phyloP scores from a whole-genome alignment of 1,140 invertebrate genomes.

The Drosophila santomea region DNA sequence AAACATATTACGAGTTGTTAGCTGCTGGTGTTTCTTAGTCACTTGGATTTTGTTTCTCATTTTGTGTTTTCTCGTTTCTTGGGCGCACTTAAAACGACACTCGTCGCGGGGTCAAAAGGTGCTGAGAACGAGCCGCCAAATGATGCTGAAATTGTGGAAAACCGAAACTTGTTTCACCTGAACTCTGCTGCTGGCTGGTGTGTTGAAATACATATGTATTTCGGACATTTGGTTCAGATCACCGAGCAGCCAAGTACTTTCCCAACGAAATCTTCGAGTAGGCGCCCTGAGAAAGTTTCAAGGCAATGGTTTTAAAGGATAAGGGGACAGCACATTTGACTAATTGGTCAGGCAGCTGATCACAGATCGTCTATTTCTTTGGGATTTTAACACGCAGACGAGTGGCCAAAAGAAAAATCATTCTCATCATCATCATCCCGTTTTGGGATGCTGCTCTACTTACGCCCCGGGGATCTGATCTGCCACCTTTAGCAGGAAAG shows the following conservation, averaged over 20 bases:
- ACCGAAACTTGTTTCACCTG: conserved; percentile 44
- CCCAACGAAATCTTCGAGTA: conserved; percentile 8
- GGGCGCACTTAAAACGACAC: conserved; percentile 68
- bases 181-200: not conserved
- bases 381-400: conserved; percentile 63
- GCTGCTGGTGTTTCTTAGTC: conserved; percentile 9
- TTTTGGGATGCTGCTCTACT: conserved; percentile 56
- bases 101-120: conserved; percentile 65
- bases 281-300: conserved; percentile 3
- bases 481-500: conserved; percentile 27
- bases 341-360: conserved; percentile 46
- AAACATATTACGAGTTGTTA: conserved; percentile 53
- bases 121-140: conserved; percentile 70
- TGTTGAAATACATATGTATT: conserved; percentile 1
- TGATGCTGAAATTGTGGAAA: conserved; percentile 73
- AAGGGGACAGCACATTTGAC: conserved; percentile 12
- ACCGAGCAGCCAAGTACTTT: conserved; percentile 6
- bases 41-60: not conserved
- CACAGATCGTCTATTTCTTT: not conserved
- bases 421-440: conserved; percentile 11
- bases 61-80: conserved; percentile 27
- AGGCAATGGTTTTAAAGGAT: not conserved
- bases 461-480: conserved; percentile 39
- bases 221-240: not conserved
- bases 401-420: conserved; percentile 18